Evolutionary conservation across 2,113 vertebrate genomes (phyloP).

Genomic region (Urocynchramus pylzowi): DNA sequence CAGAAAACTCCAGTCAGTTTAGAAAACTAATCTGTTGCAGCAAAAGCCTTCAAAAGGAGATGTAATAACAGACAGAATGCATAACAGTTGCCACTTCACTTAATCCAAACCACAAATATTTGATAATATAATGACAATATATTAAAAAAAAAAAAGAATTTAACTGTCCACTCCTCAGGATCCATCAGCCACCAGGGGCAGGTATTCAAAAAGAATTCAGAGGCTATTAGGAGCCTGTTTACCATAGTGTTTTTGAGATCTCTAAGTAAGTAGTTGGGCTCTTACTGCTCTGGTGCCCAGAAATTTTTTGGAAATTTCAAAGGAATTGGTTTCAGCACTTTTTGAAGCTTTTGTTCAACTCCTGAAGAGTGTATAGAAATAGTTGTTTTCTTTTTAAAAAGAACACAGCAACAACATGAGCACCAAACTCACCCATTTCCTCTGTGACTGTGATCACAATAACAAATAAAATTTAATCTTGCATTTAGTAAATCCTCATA

Average conservation of each 20-base stretch:
- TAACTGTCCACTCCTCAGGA: neutral
- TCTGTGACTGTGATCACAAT: neutral
- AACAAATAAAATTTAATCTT: neutral
- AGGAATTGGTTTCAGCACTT: neutral
- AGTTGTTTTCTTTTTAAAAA: neutral
- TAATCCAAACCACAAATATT: neutral
- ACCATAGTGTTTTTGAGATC: neutral
- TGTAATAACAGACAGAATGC: neutral
- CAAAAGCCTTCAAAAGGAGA: neutral
- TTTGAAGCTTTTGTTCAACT: neutral
- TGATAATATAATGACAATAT: neutral
- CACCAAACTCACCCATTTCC: neutral
- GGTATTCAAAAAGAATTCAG: neutral
- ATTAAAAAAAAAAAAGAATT: neutral
- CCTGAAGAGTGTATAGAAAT: neutral
- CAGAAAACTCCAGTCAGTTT: neutral
- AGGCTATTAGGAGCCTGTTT: neutral
- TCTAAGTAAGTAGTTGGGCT: neutral
- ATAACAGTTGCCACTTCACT: neutral
- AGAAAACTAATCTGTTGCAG: neutral
- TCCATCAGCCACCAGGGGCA: neutral
- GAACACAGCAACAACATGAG: rapidly evolving
- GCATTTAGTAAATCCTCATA: neutral
- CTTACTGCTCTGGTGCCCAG: neutral
- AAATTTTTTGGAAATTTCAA: neutral